phyloP scores from a whole-genome alignment of 2,797 vertebrate genomes.

The Enteromius thamalakanensis region DNA sequence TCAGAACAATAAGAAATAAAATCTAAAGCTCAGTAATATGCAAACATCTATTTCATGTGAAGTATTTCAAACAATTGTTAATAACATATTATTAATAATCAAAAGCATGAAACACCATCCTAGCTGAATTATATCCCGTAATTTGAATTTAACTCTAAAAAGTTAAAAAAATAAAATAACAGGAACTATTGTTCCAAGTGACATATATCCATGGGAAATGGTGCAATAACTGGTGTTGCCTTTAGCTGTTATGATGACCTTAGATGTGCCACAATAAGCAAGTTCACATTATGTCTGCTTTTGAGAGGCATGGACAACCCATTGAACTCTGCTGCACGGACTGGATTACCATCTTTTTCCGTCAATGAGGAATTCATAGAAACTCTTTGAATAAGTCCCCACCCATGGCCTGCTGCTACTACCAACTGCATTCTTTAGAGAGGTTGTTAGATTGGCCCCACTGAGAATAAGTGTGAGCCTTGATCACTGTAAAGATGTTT shows the following conservation, averaged over 20 bases:
- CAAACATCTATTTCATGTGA: too few relatives aligned
- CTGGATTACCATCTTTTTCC: not conserved
- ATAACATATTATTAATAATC: too few relatives aligned
- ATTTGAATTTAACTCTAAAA: too few relatives aligned
- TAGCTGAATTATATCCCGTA: too few relatives aligned
- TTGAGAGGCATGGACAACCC: not conserved
- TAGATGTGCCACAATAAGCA: not conserved
- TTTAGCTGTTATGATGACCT: not conserved
- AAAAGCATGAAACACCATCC: too few relatives aligned
- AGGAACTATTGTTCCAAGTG: not conserved
- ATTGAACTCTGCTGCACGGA: not conserved
- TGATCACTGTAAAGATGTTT: not conserved
- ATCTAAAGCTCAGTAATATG: too few relatives aligned
- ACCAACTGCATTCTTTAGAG: not conserved
- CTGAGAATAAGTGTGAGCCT: not conserved
- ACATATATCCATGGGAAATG: not conserved
- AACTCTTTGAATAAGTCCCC: not conserved
- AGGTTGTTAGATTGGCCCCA: not conserved
- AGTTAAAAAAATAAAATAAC: too few relatives aligned
- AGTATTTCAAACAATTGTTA: too few relatives aligned
- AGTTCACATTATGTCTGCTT: not conserved
- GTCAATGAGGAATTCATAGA: not conserved
- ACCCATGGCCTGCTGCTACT: not conserved
- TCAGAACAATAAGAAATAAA: too few relatives aligned
- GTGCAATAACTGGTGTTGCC: not conserved